Evolutionary conservation across 2,888 invertebrate species (phyloP).

Genomic region (Trachelus iudaicus): DNA sequence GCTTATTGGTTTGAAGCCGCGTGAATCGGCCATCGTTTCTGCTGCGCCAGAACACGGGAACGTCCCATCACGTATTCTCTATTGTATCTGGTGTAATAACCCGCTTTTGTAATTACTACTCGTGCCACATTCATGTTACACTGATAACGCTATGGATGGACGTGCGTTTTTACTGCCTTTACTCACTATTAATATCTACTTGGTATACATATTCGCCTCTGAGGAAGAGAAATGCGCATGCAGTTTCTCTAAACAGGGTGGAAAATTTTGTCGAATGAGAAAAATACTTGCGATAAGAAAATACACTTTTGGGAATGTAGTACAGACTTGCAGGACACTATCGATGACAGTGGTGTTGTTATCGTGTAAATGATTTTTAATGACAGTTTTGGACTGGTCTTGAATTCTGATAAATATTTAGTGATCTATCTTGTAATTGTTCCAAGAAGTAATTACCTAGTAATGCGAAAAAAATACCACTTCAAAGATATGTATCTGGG

Average conservation of each 20-base stretch:
- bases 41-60: constrained; percentile 30
- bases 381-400: background rate
- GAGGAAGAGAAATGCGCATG: background rate
- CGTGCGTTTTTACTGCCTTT: background rate
- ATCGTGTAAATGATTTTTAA: background rate
- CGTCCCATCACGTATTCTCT: constrained; percentile 7
- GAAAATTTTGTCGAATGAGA: background rate
- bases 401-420: background rate
- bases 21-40: constrained; percentile 63
- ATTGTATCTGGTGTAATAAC: constrained; percentile 2
- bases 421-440: background rate
- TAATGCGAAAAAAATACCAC: background rate
- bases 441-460: background rate
- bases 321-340: background rate
- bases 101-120: background rate
- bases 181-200: background rate
- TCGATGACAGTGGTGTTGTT: background rate
- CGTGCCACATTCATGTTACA: background rate
- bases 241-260: background rate
- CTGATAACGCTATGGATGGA: background rate
- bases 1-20: constrained; percentile 64
- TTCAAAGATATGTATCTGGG: background rate
- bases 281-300: background rate
- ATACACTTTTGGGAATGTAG: background rate
- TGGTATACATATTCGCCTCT: background rate